phyloP scores from a whole-genome alignment of 2,113 vertebrate species.

The Platichthys flesus region DNA sequence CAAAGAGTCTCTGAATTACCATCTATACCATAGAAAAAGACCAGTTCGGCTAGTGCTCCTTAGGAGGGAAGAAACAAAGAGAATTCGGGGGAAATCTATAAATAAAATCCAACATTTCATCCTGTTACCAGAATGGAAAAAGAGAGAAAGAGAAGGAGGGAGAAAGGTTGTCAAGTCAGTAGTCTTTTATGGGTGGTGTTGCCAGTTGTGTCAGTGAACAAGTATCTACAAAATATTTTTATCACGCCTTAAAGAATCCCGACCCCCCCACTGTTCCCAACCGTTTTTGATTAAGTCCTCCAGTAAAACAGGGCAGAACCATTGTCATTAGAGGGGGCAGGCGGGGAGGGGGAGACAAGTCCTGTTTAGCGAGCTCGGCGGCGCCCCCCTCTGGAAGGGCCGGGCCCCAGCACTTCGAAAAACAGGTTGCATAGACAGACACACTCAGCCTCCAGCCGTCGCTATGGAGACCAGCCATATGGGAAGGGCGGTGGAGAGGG shows the following conservation, averaged over 20 bases:
- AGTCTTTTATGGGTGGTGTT: slow-evolving; percentile 92
- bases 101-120: slow-evolving; percentile 80
- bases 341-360: slow-evolving; percentile 60
- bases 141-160: slow-evolving; percentile 84
- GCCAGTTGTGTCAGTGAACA: slow-evolving; percentile 92
- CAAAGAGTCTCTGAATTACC: slow-evolving; percentile 91
- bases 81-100: slow-evolving; percentile 61
- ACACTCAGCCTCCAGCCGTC: slow-evolving; percentile 74
- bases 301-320: slow-evolving; percentile 85
- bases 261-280: slow-evolving; percentile 46
- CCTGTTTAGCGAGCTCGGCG: slow-evolving; percentile 63
- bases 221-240: slow-evolving; percentile 96
- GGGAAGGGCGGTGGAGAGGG: slow-evolving; percentile 44
- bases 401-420: slow-evolving; percentile 86
- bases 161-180: slow-evolving; percentile 95
- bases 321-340: slow-evolving; percentile 62
- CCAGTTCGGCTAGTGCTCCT: slow-evolving; percentile 93
- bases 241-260: slow-evolving; percentile 80
- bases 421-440: slow-evolving; percentile 99
- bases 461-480: slow-evolving; percentile 88
- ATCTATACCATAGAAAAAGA: slow-evolving; percentile 93
- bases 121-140: slow-evolving; percentile 89
- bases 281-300: slow-evolving; percentile 75
- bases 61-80: slow-evolving; percentile 81
- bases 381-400: slow-evolving; percentile 86